Percentiles rank a stretch among this genome's conserved stretches.
These are phyloP conservation scores for Dysdera silvatica DNA, from an alignment of 1,140 invertebrate genomes.

Conservation along the genomic window DNA sequence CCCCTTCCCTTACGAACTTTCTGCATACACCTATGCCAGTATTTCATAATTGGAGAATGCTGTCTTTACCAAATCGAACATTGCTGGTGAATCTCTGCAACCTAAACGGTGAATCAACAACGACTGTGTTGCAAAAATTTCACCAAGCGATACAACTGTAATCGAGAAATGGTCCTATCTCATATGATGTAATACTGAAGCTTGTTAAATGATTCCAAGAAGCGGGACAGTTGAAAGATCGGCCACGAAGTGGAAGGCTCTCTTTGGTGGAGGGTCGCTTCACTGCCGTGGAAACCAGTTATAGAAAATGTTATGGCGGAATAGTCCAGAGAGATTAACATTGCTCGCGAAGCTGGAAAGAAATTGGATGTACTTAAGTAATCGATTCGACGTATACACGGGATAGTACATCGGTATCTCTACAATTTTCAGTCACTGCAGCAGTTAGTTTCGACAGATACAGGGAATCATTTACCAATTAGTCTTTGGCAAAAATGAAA, in stretches of 20 bases:
- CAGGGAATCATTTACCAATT: not conserved
- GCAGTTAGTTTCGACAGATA: not conserved
- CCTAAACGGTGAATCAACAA: not conserved
- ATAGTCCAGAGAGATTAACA: not conserved
- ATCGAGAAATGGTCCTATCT: not conserved
- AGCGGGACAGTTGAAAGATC: not conserved
- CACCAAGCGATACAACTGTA: not conserved
- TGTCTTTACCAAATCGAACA: not conserved
- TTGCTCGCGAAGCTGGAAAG: not conserved
- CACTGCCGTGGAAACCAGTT: not conserved
- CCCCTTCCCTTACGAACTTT: too few species aligned
- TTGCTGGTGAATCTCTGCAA: not conserved
- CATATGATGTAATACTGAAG: not conserved
- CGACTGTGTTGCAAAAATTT: not conserved
- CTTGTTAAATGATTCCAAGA: not conserved
- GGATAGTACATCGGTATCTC: not conserved
- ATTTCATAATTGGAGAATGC: not conserved
- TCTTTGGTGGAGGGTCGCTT: not conserved
- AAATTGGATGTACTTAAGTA: not conserved
- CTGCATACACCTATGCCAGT: too few species aligned
- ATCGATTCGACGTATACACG: not conserved
- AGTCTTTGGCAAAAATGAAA: not conserved
- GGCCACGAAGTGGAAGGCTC: not conserved
- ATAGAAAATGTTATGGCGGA: not conserved
- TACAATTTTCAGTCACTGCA: not conserved